phyloP scores from a whole-genome alignment of 2,797 vertebrate species.

The Dicrostonyx torquatus region DNA sequence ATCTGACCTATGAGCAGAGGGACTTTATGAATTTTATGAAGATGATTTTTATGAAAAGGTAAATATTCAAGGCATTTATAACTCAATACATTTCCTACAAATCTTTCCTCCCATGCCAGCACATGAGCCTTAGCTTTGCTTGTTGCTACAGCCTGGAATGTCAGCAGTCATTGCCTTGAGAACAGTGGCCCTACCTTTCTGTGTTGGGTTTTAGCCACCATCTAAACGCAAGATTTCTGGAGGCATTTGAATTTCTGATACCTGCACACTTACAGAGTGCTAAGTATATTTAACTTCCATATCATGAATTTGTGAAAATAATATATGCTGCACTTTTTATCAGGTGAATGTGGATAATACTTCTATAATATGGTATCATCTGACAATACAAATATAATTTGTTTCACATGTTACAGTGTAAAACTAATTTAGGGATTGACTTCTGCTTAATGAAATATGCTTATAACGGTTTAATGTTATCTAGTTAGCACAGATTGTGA shows the following conservation, averaged over 20 bases:
- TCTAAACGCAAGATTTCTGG: not conserved
- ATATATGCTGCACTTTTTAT: not conserved
- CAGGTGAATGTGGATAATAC: not conserved
- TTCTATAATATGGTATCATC: slow-evolving; percentile 34
- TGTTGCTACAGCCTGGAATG: not conserved
- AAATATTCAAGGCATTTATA: slow-evolving; percentile 43
- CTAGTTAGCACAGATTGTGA: slow-evolving; percentile 54
- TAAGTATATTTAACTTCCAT: slow-evolving; percentile 24
- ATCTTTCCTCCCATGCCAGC: too few species aligned
- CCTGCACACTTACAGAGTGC: not conserved
- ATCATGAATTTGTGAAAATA: slow-evolving; percentile 28
- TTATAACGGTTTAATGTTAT: slow-evolving; percentile 55
- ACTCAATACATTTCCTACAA: not conserved
- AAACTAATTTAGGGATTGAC: slow-evolving; percentile 64
- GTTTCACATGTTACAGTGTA: slow-evolving; percentile 53
- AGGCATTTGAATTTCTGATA: not conserved
- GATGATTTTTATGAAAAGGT: not conserved
- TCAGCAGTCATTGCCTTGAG: not conserved
- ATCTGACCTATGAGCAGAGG: not conserved
- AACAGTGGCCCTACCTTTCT: not conserved
- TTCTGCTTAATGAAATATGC: slow-evolving; percentile 56
- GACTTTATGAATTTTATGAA: not conserved
- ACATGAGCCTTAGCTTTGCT: too few species aligned
- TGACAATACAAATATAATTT: slow-evolving; percentile 61
- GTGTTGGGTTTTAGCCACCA: not conserved